A percentile compares a stretch with the other conserved stretches of the same genome.
phyloP scores from a whole-genome alignment of 2,113 vertebrate genomes.

The Leptosomus discolor region DNA sequence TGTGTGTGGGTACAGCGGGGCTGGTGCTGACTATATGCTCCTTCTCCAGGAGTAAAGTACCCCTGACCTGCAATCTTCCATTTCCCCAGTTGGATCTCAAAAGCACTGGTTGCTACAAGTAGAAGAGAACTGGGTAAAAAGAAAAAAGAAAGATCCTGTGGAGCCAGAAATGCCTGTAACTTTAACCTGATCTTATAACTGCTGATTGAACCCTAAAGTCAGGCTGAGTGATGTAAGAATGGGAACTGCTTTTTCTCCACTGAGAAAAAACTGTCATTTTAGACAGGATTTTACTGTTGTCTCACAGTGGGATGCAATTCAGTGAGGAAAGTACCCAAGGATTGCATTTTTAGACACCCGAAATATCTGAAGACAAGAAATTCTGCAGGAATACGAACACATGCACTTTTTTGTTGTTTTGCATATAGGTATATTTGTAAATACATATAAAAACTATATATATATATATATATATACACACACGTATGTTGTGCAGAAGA shows the following conservation, averaged over 20 bases:
- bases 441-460: background rate
- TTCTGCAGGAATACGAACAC: background rate
- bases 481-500: accelerated
- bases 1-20: accelerated
- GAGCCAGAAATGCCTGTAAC: background rate
- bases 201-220: background rate
- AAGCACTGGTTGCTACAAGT: background rate
- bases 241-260: background rate
- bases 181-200: background rate
- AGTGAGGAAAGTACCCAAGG: background rate
- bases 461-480: too few species aligned
- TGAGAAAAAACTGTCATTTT: background rate
- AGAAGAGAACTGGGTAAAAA: background rate
- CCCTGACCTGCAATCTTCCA: background rate
- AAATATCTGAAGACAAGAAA: background rate
- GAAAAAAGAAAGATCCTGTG: background rate
- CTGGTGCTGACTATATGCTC: background rate
- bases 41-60: background rate
- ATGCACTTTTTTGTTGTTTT: background rate
- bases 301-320: background rate
- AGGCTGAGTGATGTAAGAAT: background rate
- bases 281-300: background rate
- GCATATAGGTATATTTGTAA: background rate
- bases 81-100: background rate
- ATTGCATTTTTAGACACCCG: background rate